Percentiles rank a stretch among this genome's conserved stretches.
Conservation (phyloP, 2,888 invertebrate species). For the Diachrysia chrysitis region DNA sequence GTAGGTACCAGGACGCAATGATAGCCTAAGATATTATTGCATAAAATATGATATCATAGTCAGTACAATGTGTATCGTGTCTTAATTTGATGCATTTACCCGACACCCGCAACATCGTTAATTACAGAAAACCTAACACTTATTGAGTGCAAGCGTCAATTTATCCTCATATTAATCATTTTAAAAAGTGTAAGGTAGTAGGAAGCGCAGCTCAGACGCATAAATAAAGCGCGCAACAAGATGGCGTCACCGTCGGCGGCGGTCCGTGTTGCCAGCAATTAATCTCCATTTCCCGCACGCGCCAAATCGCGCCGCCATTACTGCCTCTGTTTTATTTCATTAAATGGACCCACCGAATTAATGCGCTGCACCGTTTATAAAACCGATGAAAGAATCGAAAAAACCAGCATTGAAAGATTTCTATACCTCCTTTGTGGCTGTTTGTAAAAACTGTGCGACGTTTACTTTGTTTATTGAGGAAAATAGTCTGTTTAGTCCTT, state of each 20-base stretch:
- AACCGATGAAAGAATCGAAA: conserved; percentile 77
- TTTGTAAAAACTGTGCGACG: conserved; percentile 70
- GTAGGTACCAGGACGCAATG: no score
- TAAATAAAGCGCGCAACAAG: conserved; percentile 83
- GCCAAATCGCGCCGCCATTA: conserved; percentile 84
- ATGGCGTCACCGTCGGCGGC: conserved; percentile 74
- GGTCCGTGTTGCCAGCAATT: conserved; percentile 83
- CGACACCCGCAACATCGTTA: neutral
- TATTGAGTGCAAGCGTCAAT: neutral
- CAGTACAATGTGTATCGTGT: no score
- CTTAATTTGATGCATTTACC: no score
- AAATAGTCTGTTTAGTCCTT: conserved; percentile 59
- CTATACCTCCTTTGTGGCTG: conserved; percentile 76
- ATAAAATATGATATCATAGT: no score
- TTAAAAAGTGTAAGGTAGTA: conserved; percentile 36
- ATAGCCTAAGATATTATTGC: no score
- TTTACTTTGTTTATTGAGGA: conserved; percentile 69
- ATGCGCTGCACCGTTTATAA: conserved; percentile 81
- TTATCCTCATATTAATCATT: conserved; percentile 12
- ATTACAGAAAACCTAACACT: neutral
- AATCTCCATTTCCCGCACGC: conserved; percentile 87
- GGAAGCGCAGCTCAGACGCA: conserved; percentile 72
- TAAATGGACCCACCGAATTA: conserved; percentile 85
- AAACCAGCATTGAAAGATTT: conserved; percentile 74
- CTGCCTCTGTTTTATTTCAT: conserved; percentile 86